Evolutionary conservation across 2,113 vertebrate genomes (phyloP).

Genomic region (Equus quagga): DNA sequence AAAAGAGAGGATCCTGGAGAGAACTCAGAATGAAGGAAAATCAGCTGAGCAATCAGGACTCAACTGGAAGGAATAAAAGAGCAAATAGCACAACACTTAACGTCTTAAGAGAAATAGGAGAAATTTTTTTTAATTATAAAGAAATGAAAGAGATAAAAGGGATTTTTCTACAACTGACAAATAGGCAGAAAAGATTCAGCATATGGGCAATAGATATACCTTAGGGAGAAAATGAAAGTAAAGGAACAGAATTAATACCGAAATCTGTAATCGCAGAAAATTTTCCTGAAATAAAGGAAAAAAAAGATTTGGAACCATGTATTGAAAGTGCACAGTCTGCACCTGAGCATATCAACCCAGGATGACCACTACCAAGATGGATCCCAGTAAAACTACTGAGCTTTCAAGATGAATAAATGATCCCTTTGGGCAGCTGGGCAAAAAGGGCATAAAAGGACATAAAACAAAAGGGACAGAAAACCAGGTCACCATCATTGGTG

Average conservation of each 20-base stretch:
- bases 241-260: neutral
- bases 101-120: neutral
- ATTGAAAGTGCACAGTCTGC: neutral
- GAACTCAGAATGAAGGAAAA: neutral
- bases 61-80: neutral
- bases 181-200: neutral
- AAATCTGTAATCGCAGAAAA: neutral
- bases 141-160: neutral
- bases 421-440: neutral
- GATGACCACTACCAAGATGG: neutral
- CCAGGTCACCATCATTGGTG: too few species aligned
- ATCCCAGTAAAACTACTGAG: neutral
- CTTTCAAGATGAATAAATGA: neutral
- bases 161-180: neutral
- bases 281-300: neutral
- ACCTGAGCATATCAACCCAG: neutral
- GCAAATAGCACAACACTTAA: neutral
- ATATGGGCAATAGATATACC: neutral
- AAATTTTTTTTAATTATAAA: neutral
- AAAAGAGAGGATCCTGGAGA: neutral
- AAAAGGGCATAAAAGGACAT: neutral
- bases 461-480: neutral
- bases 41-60: neutral
- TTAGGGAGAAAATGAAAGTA: neutral
- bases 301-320: neutral